phyloP scores from a whole-genome alignment of 2,113 vertebrate species.

The Perca flavescens region DNA sequence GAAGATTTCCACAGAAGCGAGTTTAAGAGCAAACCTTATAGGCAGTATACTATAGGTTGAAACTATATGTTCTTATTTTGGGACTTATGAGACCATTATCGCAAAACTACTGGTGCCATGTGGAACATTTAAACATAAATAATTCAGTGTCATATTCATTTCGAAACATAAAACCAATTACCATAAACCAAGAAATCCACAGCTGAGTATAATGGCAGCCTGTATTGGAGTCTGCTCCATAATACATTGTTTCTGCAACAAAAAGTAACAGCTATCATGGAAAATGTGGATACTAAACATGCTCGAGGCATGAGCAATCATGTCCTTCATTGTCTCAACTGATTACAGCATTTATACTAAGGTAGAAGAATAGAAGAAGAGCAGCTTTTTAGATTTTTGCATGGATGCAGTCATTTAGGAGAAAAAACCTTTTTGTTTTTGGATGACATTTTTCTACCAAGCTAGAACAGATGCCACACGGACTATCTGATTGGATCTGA shows the following conservation, averaged over 20 bases:
- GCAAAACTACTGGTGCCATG: slow-evolving; percentile 11
- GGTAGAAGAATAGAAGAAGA: too few species aligned
- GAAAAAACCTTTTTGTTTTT: background rate
- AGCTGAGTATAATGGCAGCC: slow-evolving; percentile 13
- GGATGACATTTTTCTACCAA: slow-evolving; percentile 8
- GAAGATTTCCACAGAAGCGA: background rate
- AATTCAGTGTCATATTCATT: slow-evolving; percentile 47
- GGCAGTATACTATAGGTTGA: background rate
- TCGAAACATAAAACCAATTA: slow-evolving; percentile 43
- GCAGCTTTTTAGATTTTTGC: slow-evolving; percentile 1
- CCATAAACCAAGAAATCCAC: slow-evolving; percentile 21
- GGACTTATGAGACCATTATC: slow-evolving; percentile 4
- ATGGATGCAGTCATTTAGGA: slow-evolving; percentile 14
- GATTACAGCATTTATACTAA: slow-evolving; percentile 25
- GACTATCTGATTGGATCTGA: slow-evolving; percentile 23
- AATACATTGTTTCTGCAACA: slow-evolving; percentile 5
- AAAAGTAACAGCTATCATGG: slow-evolving; percentile 11
- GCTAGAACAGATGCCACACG: slow-evolving; percentile 28
- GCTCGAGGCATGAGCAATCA: slow-evolving; percentile 14
- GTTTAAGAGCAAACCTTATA: background rate
- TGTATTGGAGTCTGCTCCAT: background rate
- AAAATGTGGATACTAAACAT: slow-evolving; percentile 26
- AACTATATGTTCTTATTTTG: background rate
- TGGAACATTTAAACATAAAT: slow-evolving; percentile 49
- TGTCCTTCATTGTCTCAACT: slow-evolving; percentile 25